Evolutionary conservation across 1,140 invertebrate species (phyloP), one percentile per base, ranked within the genome.

Genomic region (Papilio polyxenes): DNA sequence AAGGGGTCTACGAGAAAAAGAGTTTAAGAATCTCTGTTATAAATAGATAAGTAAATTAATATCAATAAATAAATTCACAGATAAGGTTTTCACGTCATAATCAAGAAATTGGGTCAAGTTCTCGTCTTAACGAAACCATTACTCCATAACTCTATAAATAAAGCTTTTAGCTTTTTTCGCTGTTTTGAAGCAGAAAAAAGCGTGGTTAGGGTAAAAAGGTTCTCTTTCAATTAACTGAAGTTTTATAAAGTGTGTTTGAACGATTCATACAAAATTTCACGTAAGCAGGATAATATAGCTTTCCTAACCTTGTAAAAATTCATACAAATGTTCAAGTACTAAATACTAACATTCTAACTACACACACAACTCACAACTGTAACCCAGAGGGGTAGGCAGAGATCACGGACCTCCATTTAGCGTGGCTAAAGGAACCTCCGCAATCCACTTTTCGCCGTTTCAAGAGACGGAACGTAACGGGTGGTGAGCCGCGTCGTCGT

Each of bases 161-260:
- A 72, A 72, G 31, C 65, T 72, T 72, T 72, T 72, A 72, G 65
- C 65, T 72, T 72, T 72, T 72, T 40, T 72, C 65, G 65, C 31
- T 72, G 65, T 72, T 72, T 72, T 72, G 65, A 72, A 72, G 65
- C 65, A 72, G 65, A 31, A 72, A 72, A 72, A 72, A 72, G 65
- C 31, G 65, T 40, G 23, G 65, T 72, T 72, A 72, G 31, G 11
- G 65, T 37, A 72, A 72, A 72, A 72, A 72, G 65, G 65, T 72
- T 40, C 31, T 40, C 65, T 37, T 72, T 72, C 65, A 72, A 72
- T 72, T 72, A 40, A 72, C 65, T 72, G 65, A 72, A 72, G 65
- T 72, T 72, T 37, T 72, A 37, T 72, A 40, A 72, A 72, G 65
- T 72, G 65, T 72, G 65, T 37, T 72, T 72, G 11, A 72, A 72